Base-by-base conservation (phyloP, 2,888 invertebrate species). In the Sepioteuthis lessoniana region DNA sequence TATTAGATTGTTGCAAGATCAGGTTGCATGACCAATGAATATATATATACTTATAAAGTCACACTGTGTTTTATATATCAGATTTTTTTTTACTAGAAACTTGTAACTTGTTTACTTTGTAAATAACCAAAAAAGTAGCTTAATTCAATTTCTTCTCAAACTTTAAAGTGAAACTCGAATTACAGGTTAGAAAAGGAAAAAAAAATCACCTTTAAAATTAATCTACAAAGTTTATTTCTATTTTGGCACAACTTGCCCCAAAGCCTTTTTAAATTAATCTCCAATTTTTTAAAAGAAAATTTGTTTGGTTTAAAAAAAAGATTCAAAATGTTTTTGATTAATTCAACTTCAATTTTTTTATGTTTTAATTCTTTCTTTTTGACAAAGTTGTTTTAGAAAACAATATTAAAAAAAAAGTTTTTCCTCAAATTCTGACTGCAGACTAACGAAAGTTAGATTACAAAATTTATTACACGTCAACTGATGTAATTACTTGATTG, bases 151-250 rank as follows among this genome's bases (percentile, higher is more conserved):
- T 76, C 13, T 10, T 76, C n/a, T 31, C 8, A 31, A 76, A 76
- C 31, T 76, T 76, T 76, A 76, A 76, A 55, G n/a, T n/a, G n/a
- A 19, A 35, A 35, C 76, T 13, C 13, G 76, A 55, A 25, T 76
- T 16, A 76, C 35, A 76, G 16, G 76, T 76, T 76, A 31, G 76
- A 76, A 76, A 76, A 76, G 13, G n/a, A 25, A 76, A 35, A 76
- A 16, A n/a, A n/a, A 76, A n/a, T 16, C 76, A 76, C n/a, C n/a
- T 76, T 28, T 31, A n/a, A 76, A 76, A 76, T 31, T 76, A 76
- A 76, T 76, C n/a, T 76, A 76, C 76, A 76, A 76, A 76, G n/a
- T 76, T 76, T 76, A 76, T 76, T 76, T 76, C 76, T n/a, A 76
- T 76, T 19, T n/a, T 35, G 76, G n/a, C 76, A 76, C 35, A 35